Base-by-base conservation (phyloP, 2,888 invertebrate genomes). In the Drosophila anceps region DNA sequence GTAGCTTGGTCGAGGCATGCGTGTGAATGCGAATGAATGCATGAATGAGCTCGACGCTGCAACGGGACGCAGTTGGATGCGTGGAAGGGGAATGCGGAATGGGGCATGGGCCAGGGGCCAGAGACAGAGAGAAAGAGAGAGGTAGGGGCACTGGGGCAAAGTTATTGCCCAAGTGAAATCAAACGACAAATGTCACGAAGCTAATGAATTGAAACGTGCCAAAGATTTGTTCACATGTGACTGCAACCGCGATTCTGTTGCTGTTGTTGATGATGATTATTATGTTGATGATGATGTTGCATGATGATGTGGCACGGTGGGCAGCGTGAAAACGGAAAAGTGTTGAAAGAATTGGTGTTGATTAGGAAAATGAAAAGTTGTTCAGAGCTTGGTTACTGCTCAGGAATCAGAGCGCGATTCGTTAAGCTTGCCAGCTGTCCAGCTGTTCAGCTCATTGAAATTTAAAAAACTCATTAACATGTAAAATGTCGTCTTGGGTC, bases 191-290 rank as follows among this genome's bases (percentile, higher is more conserved):
- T 88, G 86, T 86, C 86, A 87, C 84, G 84, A 79, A 87, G 88
- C 87, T 87, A 87, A 87, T 88, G 86, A 88, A 84, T 86, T 86
- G 86, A 88, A 87, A 87, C 86, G 89, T 87, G 86, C 81, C 84
- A 84, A 87, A 88, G 89, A 84, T 79, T 81, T 71, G 81, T 70
- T 67, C 73, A 67, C 59, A 69, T 80, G 63, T 51, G 66, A 76
- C 77, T 77, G 80, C 66, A 73, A 70, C 62, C 46, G 76, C 73
- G 67, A 71, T 65, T 58, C 58, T 43, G 59, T 39, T 46, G 67
- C 69, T 29, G 69, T 44, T 63, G 54, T 41, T 27, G 43, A 9
- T 62, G 53, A 50, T 53, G 65, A 35, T 50, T 31, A 13, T 27
- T 4, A 15, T 37, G 57, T 31, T 62, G 29, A 65, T 53, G 53